Evolutionary conservation across 2,888 invertebrate genomes (phyloP).

Genomic region (Euphydryas editha): DNA sequence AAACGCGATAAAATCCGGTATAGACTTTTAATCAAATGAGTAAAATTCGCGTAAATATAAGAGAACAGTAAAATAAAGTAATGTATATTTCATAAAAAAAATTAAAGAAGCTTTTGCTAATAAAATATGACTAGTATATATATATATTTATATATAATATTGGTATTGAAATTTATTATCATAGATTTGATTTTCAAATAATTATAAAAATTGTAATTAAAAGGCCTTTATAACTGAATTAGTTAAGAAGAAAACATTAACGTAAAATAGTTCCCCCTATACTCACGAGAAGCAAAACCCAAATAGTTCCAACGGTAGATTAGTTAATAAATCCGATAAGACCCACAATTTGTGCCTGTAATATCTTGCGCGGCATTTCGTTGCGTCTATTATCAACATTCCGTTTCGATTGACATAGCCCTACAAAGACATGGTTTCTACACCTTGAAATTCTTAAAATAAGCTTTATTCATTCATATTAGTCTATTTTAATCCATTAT

Average conservation of each 20-base stretch:
- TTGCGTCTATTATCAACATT: constrained; percentile 57
- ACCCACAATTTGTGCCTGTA: constrained; percentile 62
- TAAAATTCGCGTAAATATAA: too few relatives aligned
- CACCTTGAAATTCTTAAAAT: not conserved
- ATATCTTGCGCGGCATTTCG: constrained; percentile 67
- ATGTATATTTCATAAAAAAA: too few relatives aligned
- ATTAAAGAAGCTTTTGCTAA: too few relatives aligned
- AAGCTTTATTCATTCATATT: not conserved
- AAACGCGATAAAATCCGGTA: too few relatives aligned
- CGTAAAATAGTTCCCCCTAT: not conserved
- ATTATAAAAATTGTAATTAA: not conserved
- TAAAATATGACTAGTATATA: too few relatives aligned
- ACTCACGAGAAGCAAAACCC: constrained; percentile 67
- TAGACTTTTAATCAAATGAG: too few relatives aligned
- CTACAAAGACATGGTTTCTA: constrained; percentile 47
- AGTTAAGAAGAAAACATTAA: not conserved
- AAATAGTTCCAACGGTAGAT: constrained; percentile 65
- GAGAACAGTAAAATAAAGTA: too few relatives aligned
- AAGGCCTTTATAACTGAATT: not conserved
- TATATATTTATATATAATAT: too few relatives aligned
- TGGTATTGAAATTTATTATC: too few relatives aligned
- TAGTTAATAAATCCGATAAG: constrained; percentile 65
- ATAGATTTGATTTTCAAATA: too few relatives aligned
- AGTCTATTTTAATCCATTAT: too few relatives aligned
- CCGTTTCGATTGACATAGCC: constrained; percentile 69